Conservation (phyloP, 1,140 invertebrate genomes). For the Drosophila cardini region DNA sequence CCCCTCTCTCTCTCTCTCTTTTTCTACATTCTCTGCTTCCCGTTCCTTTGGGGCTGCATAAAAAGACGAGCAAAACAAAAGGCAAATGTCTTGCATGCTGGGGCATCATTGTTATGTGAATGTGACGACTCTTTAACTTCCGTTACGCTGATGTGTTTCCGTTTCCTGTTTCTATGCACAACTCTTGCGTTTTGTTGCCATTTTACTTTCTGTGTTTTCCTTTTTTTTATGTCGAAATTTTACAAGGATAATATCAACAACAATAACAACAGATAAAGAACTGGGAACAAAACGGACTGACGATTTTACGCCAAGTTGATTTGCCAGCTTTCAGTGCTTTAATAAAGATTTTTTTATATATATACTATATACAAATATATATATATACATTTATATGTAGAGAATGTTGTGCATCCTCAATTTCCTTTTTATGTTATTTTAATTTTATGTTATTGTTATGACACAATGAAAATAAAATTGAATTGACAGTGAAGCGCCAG, state of each 20-base stretch:
- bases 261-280: constrained; percentile 23
- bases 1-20: too few species aligned
- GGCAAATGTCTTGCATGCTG: constrained; percentile 22
- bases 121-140: constrained; percentile 84
- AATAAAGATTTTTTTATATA: neutral
- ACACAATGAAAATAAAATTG: constrained; percentile 85
- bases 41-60: constrained; percentile 16
- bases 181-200: constrained; percentile 59
- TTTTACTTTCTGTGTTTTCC: constrained; percentile 52
- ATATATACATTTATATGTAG: neutral
- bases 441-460: constrained; percentile 85
- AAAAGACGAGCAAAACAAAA: constrained; percentile 63
- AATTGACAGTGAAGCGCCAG: constrained; percentile 80
- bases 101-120: constrained; percentile 83
- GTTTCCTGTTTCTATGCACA: constrained; percentile 80
- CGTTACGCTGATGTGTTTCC: constrained; percentile 84
- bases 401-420: constrained; percentile 67
- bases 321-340: constrained; percentile 45
- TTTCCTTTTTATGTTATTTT: constrained; percentile 85
- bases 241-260: constrained; percentile 71
- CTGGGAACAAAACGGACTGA: constrained; percentile 41
- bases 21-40: neutral
- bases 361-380: too few species aligned
- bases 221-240: constrained; percentile 62
- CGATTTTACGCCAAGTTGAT: constrained; percentile 83